Percentiles rank a stretch among this genome's conserved stretches.
Evolutionary conservation across 1,140 invertebrate species (phyloP).

Genomic region (Laupala kohalensis): DNA sequence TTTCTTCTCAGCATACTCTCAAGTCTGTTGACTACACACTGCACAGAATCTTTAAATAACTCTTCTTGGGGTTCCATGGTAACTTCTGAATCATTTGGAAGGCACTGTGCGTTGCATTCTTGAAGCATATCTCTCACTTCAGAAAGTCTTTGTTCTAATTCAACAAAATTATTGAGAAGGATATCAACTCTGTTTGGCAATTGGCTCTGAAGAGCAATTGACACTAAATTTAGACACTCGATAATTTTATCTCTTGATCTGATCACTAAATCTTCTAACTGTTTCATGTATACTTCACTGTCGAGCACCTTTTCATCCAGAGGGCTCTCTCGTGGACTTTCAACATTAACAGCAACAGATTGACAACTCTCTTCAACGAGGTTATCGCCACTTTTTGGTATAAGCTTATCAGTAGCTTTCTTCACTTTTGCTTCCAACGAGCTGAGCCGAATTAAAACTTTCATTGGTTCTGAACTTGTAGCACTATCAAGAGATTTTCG

Average conservation of each 20-base stretch:
- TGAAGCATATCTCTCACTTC: constrained; percentile 30
- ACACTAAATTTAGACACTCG: constrained; percentile 5
- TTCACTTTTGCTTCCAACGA: constrained; percentile 58
- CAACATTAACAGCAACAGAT: background rate
- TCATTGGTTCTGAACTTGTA: constrained; percentile 61
- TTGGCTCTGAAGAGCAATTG: background rate
- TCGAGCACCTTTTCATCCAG: background rate
- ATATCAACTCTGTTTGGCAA: background rate
- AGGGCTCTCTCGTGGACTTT: background rate
- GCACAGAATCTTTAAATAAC: constrained; percentile 40
- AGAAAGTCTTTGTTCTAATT: constrained; percentile 26
- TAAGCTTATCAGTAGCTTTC: constrained; percentile 30
- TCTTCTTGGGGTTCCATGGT: background rate
- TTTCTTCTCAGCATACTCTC: constrained; percentile 49
- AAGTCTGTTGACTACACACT: constrained; percentile 43
- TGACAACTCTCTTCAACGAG: background rate
- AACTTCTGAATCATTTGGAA: background rate
- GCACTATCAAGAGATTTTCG: constrained; percentile 63
- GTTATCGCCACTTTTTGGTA: constrained; percentile 9
- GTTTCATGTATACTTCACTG: background rate
- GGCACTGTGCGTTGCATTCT: constrained; percentile 23
- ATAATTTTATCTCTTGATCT: background rate
- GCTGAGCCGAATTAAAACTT: constrained; percentile 56
- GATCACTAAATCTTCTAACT: background rate
- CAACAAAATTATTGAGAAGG: background rate